These are phyloP conservation scores for Ranitomeya imitator DNA, from an alignment of 2,113 vertebrate genomes.

Conservation along the genomic window DNA sequence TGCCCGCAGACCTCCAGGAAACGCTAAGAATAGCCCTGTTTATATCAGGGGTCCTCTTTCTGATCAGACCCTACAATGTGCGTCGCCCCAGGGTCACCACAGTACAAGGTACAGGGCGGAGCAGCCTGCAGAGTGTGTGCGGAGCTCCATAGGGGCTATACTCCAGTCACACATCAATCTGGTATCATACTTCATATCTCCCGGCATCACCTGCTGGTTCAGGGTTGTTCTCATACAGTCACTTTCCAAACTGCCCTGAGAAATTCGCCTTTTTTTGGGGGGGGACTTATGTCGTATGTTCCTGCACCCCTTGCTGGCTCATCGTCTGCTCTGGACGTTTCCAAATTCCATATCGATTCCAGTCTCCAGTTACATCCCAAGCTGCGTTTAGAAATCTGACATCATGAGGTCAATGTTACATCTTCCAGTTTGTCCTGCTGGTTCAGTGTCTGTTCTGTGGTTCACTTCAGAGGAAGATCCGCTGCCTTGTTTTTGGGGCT, in stretches of 20 bases:
- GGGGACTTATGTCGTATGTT: neutral
- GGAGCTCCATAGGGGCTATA: neutral
- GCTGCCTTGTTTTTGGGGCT: too few relatives aligned
- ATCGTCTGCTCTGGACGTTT: too few relatives aligned
- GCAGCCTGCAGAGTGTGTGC: neutral
- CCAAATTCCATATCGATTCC: too few relatives aligned
- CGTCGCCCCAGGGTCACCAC: neutral
- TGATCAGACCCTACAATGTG: neutral
- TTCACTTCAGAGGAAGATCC: too few relatives aligned
- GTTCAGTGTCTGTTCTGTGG: neutral
- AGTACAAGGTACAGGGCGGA: neutral
- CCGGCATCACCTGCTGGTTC: neutral
- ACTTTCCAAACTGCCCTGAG: too few relatives aligned
- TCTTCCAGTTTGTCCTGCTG: neutral
- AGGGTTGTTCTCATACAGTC: too few relatives aligned
- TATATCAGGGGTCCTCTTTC: neutral
- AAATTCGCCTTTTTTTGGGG: too few relatives aligned
- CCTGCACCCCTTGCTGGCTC: neutral
- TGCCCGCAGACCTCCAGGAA: neutral
- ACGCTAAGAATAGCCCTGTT: slow-evolving; percentile 32
- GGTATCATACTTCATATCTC: neutral
- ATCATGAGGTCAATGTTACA: neutral
- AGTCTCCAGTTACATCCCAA: too few relatives aligned
- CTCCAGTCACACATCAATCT: neutral
- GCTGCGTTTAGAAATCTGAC: too few relatives aligned